Evolutionary conservation across 2,113 vertebrate genomes (phyloP).

Genomic region (Cyanistes caeruleus): DNA sequence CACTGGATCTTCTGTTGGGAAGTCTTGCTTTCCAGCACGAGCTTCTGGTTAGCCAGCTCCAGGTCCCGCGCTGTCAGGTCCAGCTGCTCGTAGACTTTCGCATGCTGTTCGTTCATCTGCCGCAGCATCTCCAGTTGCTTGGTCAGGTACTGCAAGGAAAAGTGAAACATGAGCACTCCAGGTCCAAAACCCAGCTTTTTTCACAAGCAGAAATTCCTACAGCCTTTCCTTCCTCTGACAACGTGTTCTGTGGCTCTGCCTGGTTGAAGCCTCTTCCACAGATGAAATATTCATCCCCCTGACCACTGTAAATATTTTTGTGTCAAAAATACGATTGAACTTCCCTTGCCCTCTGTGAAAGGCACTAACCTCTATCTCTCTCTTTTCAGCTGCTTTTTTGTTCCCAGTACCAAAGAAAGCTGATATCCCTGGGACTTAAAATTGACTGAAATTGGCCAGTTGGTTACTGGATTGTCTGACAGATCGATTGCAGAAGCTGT

Average conservation of each 20-base stretch:
- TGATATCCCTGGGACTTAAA: slow-evolving; percentile 1
- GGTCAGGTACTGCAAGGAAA: slow-evolving; percentile 85
- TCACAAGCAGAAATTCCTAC: neutral
- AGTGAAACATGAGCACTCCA: neutral
- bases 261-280: neutral
- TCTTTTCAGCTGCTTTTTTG: neutral
- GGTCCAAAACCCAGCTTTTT: neutral
- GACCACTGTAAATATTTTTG: neutral
- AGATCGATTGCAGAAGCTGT: neutral
- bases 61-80: slow-evolving; percentile 92
- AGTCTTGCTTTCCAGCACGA: slow-evolving; percentile 92
- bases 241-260: neutral
- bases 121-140: slow-evolving; percentile 93
- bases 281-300: neutral
- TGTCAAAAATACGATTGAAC: neutral
- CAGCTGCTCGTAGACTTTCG: slow-evolving; percentile 96
- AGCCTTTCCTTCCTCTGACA: neutral
- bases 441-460: neutral
- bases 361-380: neutral
- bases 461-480: neutral
- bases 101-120: slow-evolving; percentile 96
- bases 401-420: neutral
- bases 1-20: slow-evolving; percentile 96
- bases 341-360: neutral
- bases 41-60: slow-evolving; percentile 94